Conservation (phyloP, 2,113 vertebrate species). For the Narcine bancroftii region DNA sequence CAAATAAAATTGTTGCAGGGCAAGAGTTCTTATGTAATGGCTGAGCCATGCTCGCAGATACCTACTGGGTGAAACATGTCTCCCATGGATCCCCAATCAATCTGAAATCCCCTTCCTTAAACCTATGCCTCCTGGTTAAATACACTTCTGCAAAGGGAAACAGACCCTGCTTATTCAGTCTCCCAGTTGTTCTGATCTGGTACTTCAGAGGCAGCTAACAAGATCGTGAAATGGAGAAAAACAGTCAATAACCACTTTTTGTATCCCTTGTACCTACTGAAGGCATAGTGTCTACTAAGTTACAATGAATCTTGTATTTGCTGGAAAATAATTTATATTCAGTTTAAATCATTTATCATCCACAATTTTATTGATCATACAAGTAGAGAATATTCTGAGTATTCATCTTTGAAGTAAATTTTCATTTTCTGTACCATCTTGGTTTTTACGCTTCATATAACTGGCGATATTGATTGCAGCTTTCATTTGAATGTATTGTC, state of each 20-base stretch:
- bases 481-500: neutral
- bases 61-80: too few relatives aligned
- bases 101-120: too few relatives aligned
- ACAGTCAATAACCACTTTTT: conserved; percentile 1
- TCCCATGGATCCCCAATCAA: too few relatives aligned
- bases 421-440: neutral
- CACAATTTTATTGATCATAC: neutral
- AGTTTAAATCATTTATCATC: conserved; percentile 22
- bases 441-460: neutral
- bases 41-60: too few relatives aligned
- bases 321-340: neutral
- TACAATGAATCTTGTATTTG: neutral
- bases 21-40: too few relatives aligned
- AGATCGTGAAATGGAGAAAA: neutral
- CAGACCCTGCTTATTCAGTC: too few relatives aligned
- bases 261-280: neutral
- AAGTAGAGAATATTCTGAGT: neutral
- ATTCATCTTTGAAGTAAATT: neutral
- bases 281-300: neutral
- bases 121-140: too few relatives aligned
- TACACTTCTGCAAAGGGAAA: too few relatives aligned
- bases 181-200: too few relatives aligned
- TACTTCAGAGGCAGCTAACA: neutral
- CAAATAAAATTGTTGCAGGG: too few relatives aligned
- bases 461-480: neutral